Conservation (phyloP, 2,888 invertebrate species). For the Galerucella pusilla region DNA sequence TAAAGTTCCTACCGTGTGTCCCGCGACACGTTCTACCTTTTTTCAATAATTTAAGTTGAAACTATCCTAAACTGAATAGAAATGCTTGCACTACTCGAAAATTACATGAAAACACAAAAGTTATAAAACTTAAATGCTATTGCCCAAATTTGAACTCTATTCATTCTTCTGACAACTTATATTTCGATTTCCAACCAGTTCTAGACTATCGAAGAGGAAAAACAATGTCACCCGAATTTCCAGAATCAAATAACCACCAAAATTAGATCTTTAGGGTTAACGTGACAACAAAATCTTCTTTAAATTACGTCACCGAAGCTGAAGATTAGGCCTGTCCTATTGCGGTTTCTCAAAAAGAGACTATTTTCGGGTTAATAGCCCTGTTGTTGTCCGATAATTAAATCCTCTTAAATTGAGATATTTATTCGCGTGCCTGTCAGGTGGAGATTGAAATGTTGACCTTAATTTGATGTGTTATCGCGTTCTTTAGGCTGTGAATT, state of each 20-base stretch:
- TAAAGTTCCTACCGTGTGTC: too few relatives aligned
- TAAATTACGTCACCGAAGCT: neutral
- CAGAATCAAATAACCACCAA: neutral
- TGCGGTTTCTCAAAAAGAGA: neutral
- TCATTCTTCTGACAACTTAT: too few relatives aligned
- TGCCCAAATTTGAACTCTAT: too few relatives aligned
- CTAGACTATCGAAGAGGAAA: neutral
- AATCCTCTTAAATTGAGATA: neutral
- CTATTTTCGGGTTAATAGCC: neutral
- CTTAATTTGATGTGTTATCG: too few relatives aligned
- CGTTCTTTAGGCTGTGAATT: too few relatives aligned
- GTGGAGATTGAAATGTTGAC: neutral
- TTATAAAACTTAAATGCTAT: too few relatives aligned
- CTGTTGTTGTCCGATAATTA: neutral
- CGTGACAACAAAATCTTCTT: neutral
- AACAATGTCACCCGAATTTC: neutral
- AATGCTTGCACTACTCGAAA: too few relatives aligned
- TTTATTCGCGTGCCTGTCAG: neutral
- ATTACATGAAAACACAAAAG: too few relatives aligned
- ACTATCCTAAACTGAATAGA: too few relatives aligned
- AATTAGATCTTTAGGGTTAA: neutral
- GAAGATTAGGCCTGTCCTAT: neutral
- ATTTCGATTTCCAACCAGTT: neutral
- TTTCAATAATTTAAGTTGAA: too few relatives aligned
- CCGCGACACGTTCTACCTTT: too few relatives aligned